Percentiles rank a stretch among this genome's conserved stretches.
Evolutionary conservation across 2,797 vertebrate genomes (phyloP).

Genomic region (Podarcis lilfordi): DNA sequence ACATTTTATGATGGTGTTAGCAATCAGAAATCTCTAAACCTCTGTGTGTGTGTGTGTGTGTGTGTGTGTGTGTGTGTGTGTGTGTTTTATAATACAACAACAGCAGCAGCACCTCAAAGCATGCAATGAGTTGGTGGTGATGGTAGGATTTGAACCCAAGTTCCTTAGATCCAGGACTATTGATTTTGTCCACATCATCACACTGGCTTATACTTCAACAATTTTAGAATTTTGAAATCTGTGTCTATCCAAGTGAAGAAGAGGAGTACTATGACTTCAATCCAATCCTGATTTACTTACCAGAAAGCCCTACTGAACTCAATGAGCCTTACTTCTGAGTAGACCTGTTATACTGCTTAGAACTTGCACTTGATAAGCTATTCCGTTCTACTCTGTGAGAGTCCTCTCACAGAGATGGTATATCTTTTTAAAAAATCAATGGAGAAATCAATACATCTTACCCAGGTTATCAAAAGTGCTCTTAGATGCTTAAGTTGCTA

Average conservation of each 20-base stretch:
- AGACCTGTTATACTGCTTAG: background rate
- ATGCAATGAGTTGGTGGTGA: background rate
- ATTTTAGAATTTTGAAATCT: background rate
- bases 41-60: too few species aligned
- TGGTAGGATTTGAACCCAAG: background rate
- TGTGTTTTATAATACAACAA: too few species aligned
- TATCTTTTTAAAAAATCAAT: constrained; percentile 70
- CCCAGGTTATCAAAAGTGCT: constrained; percentile 70
- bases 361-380: constrained; percentile 35
- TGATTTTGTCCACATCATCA: background rate
- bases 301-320: background rate
- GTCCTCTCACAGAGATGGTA: constrained; percentile 40
- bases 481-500: constrained; percentile 67
- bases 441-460: constrained; percentile 72
- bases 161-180: background rate
- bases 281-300: background rate
- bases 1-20: background rate
- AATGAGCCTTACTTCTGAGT: background rate
- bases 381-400: constrained; percentile 49
- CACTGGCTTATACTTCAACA: background rate
- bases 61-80: too few species aligned
- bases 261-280: background rate
- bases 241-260: background rate
- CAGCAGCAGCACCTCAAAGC: background rate
- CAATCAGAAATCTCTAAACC: background rate